Evolutionary conservation across 2,888 invertebrate genomes (phyloP).

Genomic region (Capitulum mitella): DNA sequence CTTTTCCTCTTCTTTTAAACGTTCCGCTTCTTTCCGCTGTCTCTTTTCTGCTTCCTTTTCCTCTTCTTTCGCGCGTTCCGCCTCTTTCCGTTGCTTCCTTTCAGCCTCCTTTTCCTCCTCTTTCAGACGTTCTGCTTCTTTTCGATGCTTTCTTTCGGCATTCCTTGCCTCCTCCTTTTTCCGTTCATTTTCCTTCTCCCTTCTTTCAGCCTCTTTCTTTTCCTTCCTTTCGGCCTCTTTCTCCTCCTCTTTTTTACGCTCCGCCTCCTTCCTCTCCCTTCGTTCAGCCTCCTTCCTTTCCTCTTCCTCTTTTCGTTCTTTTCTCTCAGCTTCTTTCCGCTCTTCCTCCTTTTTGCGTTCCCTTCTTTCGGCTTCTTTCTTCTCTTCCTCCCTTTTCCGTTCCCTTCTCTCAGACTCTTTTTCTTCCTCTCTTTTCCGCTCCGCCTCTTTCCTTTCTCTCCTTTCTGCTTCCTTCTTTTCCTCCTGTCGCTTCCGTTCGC

Average conservation of each 20-base stretch:
- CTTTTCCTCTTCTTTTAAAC: neutral
- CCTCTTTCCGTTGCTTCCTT: conserved; percentile 37
- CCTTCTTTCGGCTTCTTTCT: too few species aligned
- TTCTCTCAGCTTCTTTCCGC: neutral
- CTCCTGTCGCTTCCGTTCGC: neutral
- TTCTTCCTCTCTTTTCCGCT: conserved; percentile 22
- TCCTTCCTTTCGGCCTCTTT: neutral
- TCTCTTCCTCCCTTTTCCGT: neutral
- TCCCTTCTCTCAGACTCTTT: neutral
- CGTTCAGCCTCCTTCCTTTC: conserved; percentile 9
- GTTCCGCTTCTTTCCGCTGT: conserved; percentile 4
- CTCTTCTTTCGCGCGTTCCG: conserved; percentile 18
- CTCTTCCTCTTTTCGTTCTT: conserved; percentile 16
- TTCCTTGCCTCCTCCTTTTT: neutral
- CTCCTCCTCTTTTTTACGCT: neutral
- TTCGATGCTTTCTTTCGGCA: neutral
- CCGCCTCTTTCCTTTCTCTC: neutral
- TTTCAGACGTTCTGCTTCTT: conserved; percentile 29
- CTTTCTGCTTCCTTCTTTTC: neutral
- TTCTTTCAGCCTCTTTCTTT: conserved; percentile 23
- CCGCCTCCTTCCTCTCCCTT: neutral
- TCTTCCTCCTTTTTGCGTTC: neutral
- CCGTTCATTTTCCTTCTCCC: conserved; percentile 17
- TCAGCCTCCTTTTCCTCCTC: conserved; percentile 28
- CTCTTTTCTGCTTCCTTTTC: conserved; percentile 5